Percentiles rank a stretch among this genome's conserved stretches.
Conservation (phyloP, 2,797 vertebrate species). For the Acanthurus leucopareius region DNA sequence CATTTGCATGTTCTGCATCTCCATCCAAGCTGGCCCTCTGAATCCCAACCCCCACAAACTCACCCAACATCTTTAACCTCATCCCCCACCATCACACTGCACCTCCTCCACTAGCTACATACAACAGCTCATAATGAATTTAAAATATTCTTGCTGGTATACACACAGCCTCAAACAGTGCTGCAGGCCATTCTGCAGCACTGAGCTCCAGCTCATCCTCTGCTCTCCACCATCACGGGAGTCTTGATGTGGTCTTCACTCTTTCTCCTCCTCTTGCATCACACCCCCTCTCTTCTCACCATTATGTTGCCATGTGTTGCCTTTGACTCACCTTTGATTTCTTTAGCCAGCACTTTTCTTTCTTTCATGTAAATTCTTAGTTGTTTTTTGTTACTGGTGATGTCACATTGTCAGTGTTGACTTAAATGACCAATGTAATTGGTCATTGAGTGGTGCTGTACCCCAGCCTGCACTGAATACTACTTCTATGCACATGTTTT, state of each 20-base stretch:
- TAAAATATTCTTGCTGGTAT: conserved; percentile 49
- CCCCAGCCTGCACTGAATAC: background rate
- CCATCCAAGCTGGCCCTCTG: background rate
- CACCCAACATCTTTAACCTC: conserved; percentile 7
- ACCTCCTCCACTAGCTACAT: conserved; percentile 11
- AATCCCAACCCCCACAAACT: background rate
- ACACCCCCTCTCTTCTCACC: conserved; percentile 23
- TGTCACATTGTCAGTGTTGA: conserved; percentile 7
- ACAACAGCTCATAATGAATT: conserved; percentile 66
- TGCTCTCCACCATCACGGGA: conserved; percentile 24
- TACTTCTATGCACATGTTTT: background rate
- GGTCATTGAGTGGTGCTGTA: background rate
- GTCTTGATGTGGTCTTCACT: conserved; percentile 19
- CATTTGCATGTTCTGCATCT: background rate
- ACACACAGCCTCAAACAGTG: conserved; percentile 52
- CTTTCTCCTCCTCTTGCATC: conserved; percentile 61
- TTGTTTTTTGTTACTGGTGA: conserved; percentile 7
- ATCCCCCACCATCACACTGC: background rate
- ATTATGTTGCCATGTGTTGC: conserved; percentile 12
- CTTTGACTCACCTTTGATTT: conserved; percentile 26
- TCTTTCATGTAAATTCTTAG: conserved; percentile 9
- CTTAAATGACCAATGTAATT: background rate
- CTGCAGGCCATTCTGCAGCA: conserved; percentile 67
- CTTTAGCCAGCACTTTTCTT: conserved; percentile 24
- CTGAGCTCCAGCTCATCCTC: conserved; percentile 37